phyloP scores from a whole-genome alignment of 2,888 invertebrate genomes.

The Acleris laterana region DNA sequence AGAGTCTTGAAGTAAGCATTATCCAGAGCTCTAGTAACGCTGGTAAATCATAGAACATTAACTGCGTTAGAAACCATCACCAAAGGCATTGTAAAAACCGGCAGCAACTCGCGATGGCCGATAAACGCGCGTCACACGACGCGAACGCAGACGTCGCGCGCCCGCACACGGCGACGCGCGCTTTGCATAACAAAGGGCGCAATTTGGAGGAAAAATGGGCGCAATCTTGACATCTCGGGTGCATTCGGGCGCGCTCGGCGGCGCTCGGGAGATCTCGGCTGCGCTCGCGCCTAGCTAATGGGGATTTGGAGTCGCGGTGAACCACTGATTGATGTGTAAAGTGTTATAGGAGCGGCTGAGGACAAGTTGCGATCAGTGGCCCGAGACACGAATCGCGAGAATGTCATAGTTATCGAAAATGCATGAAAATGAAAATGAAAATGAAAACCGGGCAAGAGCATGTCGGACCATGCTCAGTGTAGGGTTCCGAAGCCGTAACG shows the following conservation, averaged over 20 bases:
- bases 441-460: no score
- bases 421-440: no score
- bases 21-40: no score
- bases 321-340: slow-evolving; percentile 30
- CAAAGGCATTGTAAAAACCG: slow-evolving; percentile 69
- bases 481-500: no score
- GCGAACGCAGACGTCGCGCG: slow-evolving; percentile 70
- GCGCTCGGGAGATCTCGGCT: slow-evolving; percentile 51
- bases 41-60: no score
- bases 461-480: no score
- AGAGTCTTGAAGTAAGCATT: no score
- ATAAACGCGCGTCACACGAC: slow-evolving; percentile 75
- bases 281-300: slow-evolving; percentile 61
- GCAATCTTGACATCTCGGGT: slow-evolving; percentile 71
- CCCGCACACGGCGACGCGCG: slow-evolving; percentile 82
- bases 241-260: slow-evolving; percentile 54
- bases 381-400: no score
- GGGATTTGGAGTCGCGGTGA: slow-evolving; percentile 34
- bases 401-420: no score
- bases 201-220: slow-evolving; percentile 83
- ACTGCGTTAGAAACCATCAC: no score
- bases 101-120: slow-evolving; percentile 67
- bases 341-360: neutral
- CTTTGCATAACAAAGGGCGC: slow-evolving; percentile 84
- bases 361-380: neutral